Evolutionary conservation across 2,888 invertebrate genomes (phyloP).

Genomic region (Tortricodes alternella): DNA sequence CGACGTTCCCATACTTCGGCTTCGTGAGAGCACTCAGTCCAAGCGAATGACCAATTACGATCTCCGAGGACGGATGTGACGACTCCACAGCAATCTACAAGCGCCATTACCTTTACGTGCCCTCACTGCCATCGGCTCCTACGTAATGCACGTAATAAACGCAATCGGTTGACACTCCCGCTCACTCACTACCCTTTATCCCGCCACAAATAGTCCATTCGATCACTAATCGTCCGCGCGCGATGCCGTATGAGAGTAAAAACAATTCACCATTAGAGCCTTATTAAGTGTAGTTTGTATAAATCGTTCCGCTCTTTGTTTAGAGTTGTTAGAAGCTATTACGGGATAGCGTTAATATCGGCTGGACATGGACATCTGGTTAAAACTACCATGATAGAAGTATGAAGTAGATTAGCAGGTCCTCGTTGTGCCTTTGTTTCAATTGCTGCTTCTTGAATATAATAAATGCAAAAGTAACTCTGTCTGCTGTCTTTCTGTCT

Average conservation of each 20-base stretch:
- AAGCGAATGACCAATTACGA: slow-evolving; percentile 64
- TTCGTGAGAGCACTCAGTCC: slow-evolving; percentile 52
- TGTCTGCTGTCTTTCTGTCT: no score
- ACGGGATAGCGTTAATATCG: slow-evolving; percentile 23
- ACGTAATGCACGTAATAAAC: slow-evolving; percentile 63
- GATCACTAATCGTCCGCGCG: slow-evolving; percentile 26
- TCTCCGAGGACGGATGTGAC: slow-evolving; percentile 59
- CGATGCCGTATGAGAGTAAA: slow-evolving; percentile 31
- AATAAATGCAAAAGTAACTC: neutral
- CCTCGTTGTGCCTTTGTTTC: neutral
- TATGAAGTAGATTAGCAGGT: neutral
- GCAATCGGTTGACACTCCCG: slow-evolving; percentile 49
- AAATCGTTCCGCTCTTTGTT: slow-evolving; percentile 32
- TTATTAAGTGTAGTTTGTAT: slow-evolving; percentile 36
- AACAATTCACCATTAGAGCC: slow-evolving; percentile 35
- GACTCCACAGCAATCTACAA: slow-evolving; percentile 62
- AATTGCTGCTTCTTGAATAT: neutral
- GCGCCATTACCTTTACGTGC: slow-evolving; percentile 58
- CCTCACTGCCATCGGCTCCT: slow-evolving; percentile 48
- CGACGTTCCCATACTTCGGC: slow-evolving; percentile 55
- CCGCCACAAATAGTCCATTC: slow-evolving; percentile 38
- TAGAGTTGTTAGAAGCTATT: slow-evolving; percentile 22
- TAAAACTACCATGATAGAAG: neutral
- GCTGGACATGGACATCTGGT: slow-evolving; percentile 12
- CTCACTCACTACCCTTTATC: slow-evolving; percentile 37